Percentiles rank a stretch among this genome's conserved stretches.
These are phyloP conservation scores for Vicugna pacos DNA, from an alignment of 2,113 vertebrate species.

Conservation along the genomic window DNA sequence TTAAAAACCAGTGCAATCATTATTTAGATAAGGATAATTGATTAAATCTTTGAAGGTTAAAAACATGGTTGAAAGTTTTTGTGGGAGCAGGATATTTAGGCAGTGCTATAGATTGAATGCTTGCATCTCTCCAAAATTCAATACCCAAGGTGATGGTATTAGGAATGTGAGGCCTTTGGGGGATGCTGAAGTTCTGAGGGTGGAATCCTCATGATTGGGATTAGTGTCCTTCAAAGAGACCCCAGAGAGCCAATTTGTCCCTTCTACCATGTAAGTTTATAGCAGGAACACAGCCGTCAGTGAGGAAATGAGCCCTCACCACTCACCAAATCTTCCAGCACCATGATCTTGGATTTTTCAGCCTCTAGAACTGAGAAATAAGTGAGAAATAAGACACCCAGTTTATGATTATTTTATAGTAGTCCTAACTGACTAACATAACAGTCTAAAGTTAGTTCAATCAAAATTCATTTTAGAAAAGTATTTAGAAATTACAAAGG, in stretches of 20 bases:
- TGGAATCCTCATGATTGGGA: neutral
- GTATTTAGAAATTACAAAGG: neutral
- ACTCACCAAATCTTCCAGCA: neutral
- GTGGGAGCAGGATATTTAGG: neutral
- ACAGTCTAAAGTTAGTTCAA: neutral
- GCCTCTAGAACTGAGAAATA: neutral
- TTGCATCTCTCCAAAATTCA: neutral
- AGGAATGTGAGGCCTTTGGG: neutral
- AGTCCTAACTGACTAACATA: neutral
- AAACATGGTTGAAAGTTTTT: neutral
- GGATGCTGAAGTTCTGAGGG: neutral
- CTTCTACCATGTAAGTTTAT: neutral
- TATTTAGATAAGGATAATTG: neutral
- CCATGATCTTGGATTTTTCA: neutral
- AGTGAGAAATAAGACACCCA: neutral
- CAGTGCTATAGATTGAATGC: neutral
- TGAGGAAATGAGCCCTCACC: neutral
- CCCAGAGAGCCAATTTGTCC: neutral
- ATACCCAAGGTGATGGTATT: neutral
- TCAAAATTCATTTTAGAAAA: neutral
- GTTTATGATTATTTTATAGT: neutral
- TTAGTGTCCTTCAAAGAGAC: neutral
- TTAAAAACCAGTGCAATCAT: neutral
- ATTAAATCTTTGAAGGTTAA: neutral
- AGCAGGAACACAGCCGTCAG: neutral